Evolutionary conservation across 1,140 invertebrate species (phyloP).

Genomic region (Phthorimaea operculella): DNA sequence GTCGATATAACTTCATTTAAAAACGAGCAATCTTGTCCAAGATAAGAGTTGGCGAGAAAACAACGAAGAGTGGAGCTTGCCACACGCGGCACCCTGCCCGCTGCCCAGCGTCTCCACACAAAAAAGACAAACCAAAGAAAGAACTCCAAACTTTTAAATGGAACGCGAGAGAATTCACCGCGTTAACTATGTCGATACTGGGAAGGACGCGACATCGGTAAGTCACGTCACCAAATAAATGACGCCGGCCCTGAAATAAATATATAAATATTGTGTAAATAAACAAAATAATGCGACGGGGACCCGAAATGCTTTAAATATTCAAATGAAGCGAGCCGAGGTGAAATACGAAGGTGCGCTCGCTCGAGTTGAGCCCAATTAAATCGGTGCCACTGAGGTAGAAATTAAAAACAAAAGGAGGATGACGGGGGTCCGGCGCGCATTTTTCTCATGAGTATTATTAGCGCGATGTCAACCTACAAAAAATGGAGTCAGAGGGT

Average conservation of each 20-base stretch:
- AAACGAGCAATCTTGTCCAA: constrained; percentile 64
- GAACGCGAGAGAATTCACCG: constrained; percentile 59
- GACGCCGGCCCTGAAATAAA: constrained; percentile 54
- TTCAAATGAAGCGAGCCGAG: constrained; percentile 65
- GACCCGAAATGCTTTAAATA: constrained; percentile 66
- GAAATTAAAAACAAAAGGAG: constrained; percentile 68
- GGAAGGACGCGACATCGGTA: constrained; percentile 65
- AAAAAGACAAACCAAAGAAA: constrained; percentile 51
- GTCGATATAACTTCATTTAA: constrained; percentile 68
- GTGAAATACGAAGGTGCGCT: constrained; percentile 66
- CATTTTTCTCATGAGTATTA: constrained; percentile 68
- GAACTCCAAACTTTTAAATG: constrained; percentile 60
- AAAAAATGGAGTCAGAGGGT: constrained; percentile 61
- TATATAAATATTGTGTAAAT: constrained; percentile 65
- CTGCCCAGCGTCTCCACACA: constrained; percentile 22
- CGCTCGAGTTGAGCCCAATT: constrained; percentile 63
- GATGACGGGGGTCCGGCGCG: constrained; percentile 58
- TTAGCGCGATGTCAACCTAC: constrained; percentile 65
- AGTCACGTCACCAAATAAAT: constrained; percentile 65
- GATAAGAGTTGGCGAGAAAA: constrained; percentile 65
- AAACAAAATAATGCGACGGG: constrained; percentile 59
- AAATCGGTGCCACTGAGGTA: constrained; percentile 67
- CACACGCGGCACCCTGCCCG: constrained; percentile 39
- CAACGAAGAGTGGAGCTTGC: constrained; percentile 59
- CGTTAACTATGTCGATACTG: constrained; percentile 66